Evolutionary conservation across 2,888 invertebrate genomes (phyloP), one percentile per base, ranked within the genome.

Genomic region (Noctua pronuba): DNA sequence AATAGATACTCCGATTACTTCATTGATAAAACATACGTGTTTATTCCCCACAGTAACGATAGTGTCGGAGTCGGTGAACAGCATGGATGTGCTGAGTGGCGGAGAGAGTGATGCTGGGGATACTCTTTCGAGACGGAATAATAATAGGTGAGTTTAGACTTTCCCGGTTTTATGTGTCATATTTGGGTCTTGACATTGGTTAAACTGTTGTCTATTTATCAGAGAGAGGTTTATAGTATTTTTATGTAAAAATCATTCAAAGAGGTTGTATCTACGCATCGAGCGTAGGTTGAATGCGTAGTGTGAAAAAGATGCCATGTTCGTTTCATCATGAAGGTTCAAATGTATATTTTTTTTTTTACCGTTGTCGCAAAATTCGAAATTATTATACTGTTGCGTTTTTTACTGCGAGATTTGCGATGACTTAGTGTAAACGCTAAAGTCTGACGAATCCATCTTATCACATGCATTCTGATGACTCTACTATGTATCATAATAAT

Each of bases 41-140:
- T 38, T 73, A 70, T 66, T 80, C 77, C 66, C 91, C 91, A 0
- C 92, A 96, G 96, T 94, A 11, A 93, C 94, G 77, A 89, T 94
- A 72, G 95, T 95, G 28, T 95, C 95, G 13, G 95, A 96, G 84
- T 94, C 97, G 71, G 92, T 97, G 84, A 91, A 97, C 92, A 94
- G 96, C 90, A 94, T 97, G 94, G 97, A 97, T 91, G 95, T 97
- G 18, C 87, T 97, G 60, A 97, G 97, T 83, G 96, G 97, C 3
- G 97, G 97, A 0, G 96, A 97, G 84, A 96, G 97, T 82, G 96
- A 97, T 77, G 95, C 96, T 1, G 96, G 95, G 0, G 96, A 97
- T 79, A 95, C 96, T 0, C 89, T 97, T 6, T 95, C 95, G 18
- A 95, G 96, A 67, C 92, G 95, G 71, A 96, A 94, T 83, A 96